A percentile compares a stretch with the other conserved stretches of the same genome.
These are phyloP conservation scores for Polypterus senegalus DNA, from an alignment of 2,113 vertebrate species.

Conservation along the genomic window DNA sequence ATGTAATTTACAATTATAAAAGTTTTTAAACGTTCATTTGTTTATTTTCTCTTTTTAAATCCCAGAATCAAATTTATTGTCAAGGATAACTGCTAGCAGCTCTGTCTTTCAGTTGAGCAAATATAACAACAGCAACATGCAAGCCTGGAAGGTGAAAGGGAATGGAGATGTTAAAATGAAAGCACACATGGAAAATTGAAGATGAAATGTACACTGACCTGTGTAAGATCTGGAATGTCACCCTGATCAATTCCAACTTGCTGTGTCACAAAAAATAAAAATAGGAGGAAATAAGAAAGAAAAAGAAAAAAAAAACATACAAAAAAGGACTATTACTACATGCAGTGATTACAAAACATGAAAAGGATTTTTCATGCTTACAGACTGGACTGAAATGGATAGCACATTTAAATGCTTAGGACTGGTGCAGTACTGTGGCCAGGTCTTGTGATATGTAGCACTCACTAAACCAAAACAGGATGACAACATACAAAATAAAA, in stretches of 20 bases:
- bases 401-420: constrained; percentile 5
- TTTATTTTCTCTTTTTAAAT: too few relatives aligned
- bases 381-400: constrained; percentile 5
- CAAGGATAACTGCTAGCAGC: neutral
- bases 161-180: constrained; percentile 49
- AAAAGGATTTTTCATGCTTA: constrained; percentile 22
- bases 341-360: constrained; percentile 50
- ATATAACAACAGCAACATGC: constrained; percentile 23
- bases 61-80: too few relatives aligned
- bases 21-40: too few relatives aligned
- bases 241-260: constrained; percentile 87
- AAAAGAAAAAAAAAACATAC: constrained; percentile 30
- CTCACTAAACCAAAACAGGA: constrained; percentile 31
- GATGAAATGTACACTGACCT: constrained; percentile 73
- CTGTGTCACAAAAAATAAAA: constrained; percentile 65
- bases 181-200: constrained; percentile 49
- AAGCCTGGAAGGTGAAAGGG: constrained; percentile 58
- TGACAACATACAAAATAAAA: constrained; percentile 48
- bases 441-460: neutral
- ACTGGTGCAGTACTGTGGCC: constrained; percentile 5
- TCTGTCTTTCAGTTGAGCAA: neutral
- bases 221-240: constrained; percentile 81
- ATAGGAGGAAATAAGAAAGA: constrained; percentile 14
- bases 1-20: too few relatives aligned
- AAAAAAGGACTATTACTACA: constrained; percentile 50